Base-by-base conservation (phyloP, 2,113 vertebrate genomes). In the Gnathonemus longibarbis region DNA sequence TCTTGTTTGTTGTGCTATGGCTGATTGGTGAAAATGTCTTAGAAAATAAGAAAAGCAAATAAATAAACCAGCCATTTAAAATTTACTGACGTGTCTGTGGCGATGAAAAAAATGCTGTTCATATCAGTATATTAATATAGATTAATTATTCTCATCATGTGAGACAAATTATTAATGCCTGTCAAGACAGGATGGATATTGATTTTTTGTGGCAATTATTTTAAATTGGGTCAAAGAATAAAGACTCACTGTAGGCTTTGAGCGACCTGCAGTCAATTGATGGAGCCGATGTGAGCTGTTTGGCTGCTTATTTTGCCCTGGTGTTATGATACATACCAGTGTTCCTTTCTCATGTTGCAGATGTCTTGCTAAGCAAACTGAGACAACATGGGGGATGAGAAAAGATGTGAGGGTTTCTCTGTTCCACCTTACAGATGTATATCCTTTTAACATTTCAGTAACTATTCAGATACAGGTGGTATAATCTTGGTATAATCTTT, bases 201-300 rank as follows among this genome's bases (percentile, higher is more conserved):
- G 85, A 53, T 87, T 87, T 56, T 50, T 49, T 19, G 85, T 56
- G 50, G 31, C 50, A 87, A 87, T 87, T 86, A 53, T 87, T 87
- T 87, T 87, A 53, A 53, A 87, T 50, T 52, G 31, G 85, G 85
- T 56, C 31, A 87, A 49, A 56, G 50, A 87, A 87, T 87, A 87
- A 87, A 53, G 50, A 2, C 46, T 84, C 8, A 84, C 83, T 53
- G 85, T 35, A 53, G n/a, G 85, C 85, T 87, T 10, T 42, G 85
- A 52, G 48, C 15, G 50, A 87, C n/a, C 2, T 53, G 85, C 48
- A 24, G 48, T 87, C 27, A 39, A 56, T 19, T 52, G 27, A 27
- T 49, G 48, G 24, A 35, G 15, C n/a, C 31, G n/a, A 21, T 87
- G 50, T 56, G 31, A 87, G 50, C 27, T 15, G n/a, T 10, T 39